Base-by-base conservation (phyloP, 2,888 invertebrate species). In the Busseola fusca region DNA sequence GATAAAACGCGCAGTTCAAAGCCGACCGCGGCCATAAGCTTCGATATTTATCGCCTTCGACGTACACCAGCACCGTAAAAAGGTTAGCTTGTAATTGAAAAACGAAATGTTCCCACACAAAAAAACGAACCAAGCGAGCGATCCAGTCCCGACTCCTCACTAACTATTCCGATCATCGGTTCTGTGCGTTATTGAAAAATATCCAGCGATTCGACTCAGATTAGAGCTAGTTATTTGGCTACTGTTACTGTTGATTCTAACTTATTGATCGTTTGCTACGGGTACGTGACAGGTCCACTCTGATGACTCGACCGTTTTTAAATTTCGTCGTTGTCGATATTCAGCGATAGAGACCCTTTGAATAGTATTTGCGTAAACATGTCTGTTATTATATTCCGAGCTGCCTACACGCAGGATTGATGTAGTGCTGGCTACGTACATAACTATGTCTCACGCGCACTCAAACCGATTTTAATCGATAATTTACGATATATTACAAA, bases 11-110 rank as follows among this genome's bases (percentile, higher is more conserved):
- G 85, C 87, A 84, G 87, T 87, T 94, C 93, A 94, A 94, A 94
- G 94, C 90, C 84, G 87, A 76, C 95, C 95, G 95, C 93, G 88
- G 88, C 91, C 93, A 89, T 95, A 95, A 94, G 90, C 88, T 94
- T 84, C 91, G 87, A 91, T 93, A 92, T 95, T 95, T 95, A 95
- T 95, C 93, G 90, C 89, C 86, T 77, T 86, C 86, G 87, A 85
- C 87, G 88, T 89, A 87, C 90, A 89, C 89, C 87, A 86, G 85
- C 89, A 86, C 90, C 89, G 91, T 92, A 92, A 93, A 93, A 93
- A 92, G 91, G 89, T 91, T 89, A 88, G 84, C 89, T 88, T 87
- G 89, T 92, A 93, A 94, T 93, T 94, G 94, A 94, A 93, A 92
- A 93, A 93, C 91, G 89, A 89, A 90, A 90, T 87, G 91, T 92